Conservation (phyloP, 2,113 vertebrate species). For the Syrrhaptes paradoxus region DNA sequence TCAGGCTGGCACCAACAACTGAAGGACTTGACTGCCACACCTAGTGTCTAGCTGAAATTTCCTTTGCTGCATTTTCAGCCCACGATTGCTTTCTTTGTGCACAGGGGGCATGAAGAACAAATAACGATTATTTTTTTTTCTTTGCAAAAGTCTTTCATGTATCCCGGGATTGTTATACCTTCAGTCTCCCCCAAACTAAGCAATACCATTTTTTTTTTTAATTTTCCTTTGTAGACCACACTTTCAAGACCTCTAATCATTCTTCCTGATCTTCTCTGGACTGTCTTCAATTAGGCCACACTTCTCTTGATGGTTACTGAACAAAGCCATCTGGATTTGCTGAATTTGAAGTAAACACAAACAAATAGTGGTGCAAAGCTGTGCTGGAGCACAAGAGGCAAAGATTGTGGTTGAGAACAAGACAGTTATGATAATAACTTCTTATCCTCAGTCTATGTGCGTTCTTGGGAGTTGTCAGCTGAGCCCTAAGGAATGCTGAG, state of each 20-base stretch:
- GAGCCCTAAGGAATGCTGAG: neutral
- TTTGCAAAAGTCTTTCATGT: neutral
- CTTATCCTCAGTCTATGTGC: neutral
- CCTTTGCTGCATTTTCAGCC: neutral
- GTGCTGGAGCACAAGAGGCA: neutral
- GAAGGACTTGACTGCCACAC: neutral
- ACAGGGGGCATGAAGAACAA: neutral
- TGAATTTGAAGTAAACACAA: neutral
- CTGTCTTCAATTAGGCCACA: neutral
- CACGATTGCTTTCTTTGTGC: neutral
- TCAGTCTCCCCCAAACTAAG: neutral
- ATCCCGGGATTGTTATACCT: neutral
- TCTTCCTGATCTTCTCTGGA: neutral
- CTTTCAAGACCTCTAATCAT: neutral
- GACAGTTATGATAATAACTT: constrained; percentile 7
- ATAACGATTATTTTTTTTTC: neutral
- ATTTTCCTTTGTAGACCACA: neutral
- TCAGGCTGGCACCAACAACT: neutral
- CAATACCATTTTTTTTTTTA: neutral
- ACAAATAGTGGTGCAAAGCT: neutral
- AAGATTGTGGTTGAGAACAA: neutral
- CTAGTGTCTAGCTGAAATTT: neutral
- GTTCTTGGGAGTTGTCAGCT: neutral
- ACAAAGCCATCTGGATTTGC: neutral
- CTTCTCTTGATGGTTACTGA: neutral